Evolutionary conservation across 2,888 invertebrate species (phyloP), one percentile per base, ranked within the genome.

Genomic region (Aleiodes testaceus): DNA sequence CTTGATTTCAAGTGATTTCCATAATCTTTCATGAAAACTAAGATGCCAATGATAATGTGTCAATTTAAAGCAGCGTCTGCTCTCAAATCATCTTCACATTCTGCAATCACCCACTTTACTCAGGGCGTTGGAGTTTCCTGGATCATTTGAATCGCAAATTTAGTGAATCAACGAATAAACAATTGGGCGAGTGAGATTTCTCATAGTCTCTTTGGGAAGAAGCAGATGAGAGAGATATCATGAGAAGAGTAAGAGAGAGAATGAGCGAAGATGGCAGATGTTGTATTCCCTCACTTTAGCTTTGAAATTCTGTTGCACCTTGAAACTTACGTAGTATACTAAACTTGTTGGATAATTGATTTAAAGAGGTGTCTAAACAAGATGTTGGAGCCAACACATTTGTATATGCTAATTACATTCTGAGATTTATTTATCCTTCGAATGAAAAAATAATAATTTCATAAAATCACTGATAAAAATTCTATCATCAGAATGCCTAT

Each of bases 331-430:
- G 20, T 18, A 49, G 7, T 16, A 49, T 11, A 16, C 16, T 49
- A 18, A 63, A 63, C 26, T 63, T 26, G 45, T 63, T 45, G 22
- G 44, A 71, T 79, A 79, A 79, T 77, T 79, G 79, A 79, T 79
- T 79, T 79, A 79, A 78, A 79, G 78, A 74, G 75, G 74, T 75
- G 79, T 77, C 77, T 75, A 78, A 79, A 78, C 79, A 79, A 78
- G 78, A 75, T 79, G 78, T 70, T 47, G 55, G 50, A 22, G 18
- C 22, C 9, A 36, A 36, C 36, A 36, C 36, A 36, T 36, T 36
- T 36, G 36, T 36, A 36, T 55, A 22, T 55, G 22, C 44, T 59
- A 59, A 55, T 26, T 30, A 55, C 30, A 36, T 16, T 3, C 11
- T 53, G 14, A 5, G 14, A 53, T 53, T 22, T 5, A n/a, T 26